phyloP scores from a whole-genome alignment of 2,888 invertebrate genomes.

The Podotricha telesiphe region DNA sequence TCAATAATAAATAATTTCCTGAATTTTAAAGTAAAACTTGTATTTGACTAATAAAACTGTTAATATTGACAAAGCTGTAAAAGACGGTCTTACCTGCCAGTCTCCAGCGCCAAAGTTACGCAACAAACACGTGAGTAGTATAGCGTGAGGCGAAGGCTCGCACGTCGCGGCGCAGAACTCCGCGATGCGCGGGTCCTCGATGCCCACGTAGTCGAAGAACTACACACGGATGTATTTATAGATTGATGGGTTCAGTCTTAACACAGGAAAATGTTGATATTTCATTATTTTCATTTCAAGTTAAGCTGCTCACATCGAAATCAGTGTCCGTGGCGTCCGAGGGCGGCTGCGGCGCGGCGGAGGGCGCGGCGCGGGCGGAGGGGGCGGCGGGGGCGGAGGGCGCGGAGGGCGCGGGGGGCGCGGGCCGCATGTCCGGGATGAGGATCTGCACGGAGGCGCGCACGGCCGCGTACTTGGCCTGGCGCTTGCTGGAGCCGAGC shows the following conservation, averaged over 20 bases:
- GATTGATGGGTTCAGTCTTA: too few species aligned
- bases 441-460: conserved; percentile 94
- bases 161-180: conserved; percentile 98
- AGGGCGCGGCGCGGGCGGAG: not conserved
- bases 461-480: conserved; percentile 97
- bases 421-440: conserved; percentile 92
- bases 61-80: too few species aligned
- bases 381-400: too few species aligned
- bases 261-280: too few species aligned
- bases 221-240: conserved; percentile 49
- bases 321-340: not conserved
- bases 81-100: conserved; percentile 85
- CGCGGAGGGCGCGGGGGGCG: too few species aligned
- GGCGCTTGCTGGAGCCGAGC: conserved; percentile 96
- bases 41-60: too few species aligned
- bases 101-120: conserved; percentile 96
- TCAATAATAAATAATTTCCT: too few species aligned
- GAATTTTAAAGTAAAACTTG: too few species aligned
- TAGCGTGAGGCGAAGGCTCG: conserved; percentile 97
- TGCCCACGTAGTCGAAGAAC: conserved; percentile 96
- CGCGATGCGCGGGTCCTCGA: conserved; percentile 96
- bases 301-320: not conserved
- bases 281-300: too few species aligned
- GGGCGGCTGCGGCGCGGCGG: not conserved
- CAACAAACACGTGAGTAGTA: conserved; percentile 95